Conservation (phyloP, 2,797 vertebrate genomes). For the Sandelia bainsii region DNA sequence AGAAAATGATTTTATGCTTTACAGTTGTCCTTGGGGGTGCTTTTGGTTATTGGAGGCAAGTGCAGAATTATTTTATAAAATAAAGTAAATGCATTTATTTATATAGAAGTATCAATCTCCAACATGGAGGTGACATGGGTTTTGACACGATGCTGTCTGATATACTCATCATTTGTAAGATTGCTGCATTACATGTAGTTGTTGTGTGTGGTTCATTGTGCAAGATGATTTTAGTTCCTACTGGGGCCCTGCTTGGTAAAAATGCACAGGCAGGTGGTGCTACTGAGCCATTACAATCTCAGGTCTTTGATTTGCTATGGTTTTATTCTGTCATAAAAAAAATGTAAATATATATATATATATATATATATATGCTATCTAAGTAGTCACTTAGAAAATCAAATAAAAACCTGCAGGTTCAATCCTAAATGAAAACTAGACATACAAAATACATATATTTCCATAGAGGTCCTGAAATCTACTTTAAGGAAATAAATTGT, state of each 20-base stretch:
- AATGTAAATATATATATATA: neutral
- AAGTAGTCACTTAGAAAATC: neutral
- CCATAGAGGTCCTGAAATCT: neutral
- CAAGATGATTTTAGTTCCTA: neutral
- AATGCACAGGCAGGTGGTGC: conserved; percentile 60
- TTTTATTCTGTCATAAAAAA: neutral
- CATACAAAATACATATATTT: neutral
- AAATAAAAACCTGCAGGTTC: neutral
- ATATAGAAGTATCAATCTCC: neutral
- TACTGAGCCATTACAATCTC: conserved; percentile 13
- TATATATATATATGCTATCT: too few species aligned
- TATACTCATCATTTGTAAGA: neutral
- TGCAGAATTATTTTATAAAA: too few species aligned
- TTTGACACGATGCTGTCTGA: too few species aligned
- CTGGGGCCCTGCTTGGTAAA: neutral
- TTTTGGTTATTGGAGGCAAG: neutral
- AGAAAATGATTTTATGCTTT: neutral
- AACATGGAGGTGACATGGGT: too few species aligned
- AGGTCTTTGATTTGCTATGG: neutral
- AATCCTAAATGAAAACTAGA: neutral
- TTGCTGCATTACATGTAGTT: neutral
- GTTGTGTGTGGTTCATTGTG: neutral
- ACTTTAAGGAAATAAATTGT: neutral
- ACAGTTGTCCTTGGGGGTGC: accelerated
- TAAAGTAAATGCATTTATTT: too few species aligned